Conservation (phyloP, 1,140 invertebrate species). For the Tetranychus cinnabarinus region DNA sequence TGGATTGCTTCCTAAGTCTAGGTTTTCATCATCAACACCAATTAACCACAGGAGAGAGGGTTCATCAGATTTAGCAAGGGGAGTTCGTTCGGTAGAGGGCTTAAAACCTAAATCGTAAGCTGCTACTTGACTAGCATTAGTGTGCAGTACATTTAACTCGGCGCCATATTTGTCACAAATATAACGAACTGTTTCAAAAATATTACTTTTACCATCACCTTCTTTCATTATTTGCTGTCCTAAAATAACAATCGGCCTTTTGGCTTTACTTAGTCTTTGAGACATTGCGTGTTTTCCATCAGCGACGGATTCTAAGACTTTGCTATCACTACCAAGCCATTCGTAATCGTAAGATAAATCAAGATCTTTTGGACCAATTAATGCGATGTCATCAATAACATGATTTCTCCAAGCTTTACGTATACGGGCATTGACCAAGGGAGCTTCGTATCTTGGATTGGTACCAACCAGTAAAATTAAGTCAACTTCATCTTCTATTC, state of each 20-base stretch:
- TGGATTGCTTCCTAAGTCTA: conserved; percentile 43
- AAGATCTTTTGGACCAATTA: conserved; percentile 60
- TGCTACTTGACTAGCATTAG: conserved; percentile 51
- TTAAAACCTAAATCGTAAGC: conserved; percentile 86
- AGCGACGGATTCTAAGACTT: conserved; percentile 43
- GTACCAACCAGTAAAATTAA: conserved; percentile 77
- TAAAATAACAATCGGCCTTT: conserved; percentile 72
- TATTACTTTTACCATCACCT: conserved; percentile 44
- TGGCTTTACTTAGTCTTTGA: conserved; percentile 44
- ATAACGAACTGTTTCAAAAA: conserved; percentile 38
- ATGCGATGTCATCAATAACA: conserved; percentile 45
- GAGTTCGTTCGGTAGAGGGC: conserved; percentile 41
- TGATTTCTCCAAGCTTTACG: conserved; percentile 74
- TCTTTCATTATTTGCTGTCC: conserved; percentile 52
- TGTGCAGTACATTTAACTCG: conserved; percentile 18
- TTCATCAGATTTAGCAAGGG: conserved; percentile 27
- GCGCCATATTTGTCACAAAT: conserved; percentile 18
- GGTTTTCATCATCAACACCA: conserved; percentile 69
- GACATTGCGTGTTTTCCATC: conserved; percentile 41
- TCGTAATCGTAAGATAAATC: conserved; percentile 84
- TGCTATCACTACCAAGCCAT: conserved; percentile 53
- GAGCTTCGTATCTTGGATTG: conserved; percentile 94
- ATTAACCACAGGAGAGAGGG: conserved; percentile 69
- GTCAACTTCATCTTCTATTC: conserved; percentile 63
- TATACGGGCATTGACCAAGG: conserved; percentile 78